Evolutionary conservation across 2,888 invertebrate genomes (phyloP).

Genomic region (Eulithis prunata): DNA sequence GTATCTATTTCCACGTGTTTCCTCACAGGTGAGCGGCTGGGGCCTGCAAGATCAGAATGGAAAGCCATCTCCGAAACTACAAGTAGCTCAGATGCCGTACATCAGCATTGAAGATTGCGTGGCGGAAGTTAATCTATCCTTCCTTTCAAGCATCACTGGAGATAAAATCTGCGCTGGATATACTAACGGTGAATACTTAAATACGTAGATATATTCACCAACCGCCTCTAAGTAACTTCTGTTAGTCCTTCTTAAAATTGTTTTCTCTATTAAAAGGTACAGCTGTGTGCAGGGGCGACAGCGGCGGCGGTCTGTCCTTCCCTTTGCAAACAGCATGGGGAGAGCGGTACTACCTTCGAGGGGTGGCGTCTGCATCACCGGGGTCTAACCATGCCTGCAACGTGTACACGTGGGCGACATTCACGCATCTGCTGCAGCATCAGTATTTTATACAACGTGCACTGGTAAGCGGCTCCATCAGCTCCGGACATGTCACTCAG

Average conservation of each 20-base stretch:
- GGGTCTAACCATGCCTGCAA: constrained; percentile 44
- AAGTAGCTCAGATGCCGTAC: constrained; percentile 53
- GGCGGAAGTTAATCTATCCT: constrained; percentile 38
- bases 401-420: constrained; percentile 43
- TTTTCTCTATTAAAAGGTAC: constrained; percentile 27
- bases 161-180: constrained; percentile 63
- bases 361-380: constrained; percentile 54
- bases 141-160: constrained; percentile 52
- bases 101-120: constrained; percentile 49
- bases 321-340: background rate
- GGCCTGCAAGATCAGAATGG: constrained; percentile 50
- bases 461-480: too few relatives aligned
- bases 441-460: constrained; percentile 41
- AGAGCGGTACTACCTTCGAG: constrained; percentile 54
- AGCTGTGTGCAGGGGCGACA: constrained; percentile 54
- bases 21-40: constrained; percentile 57
- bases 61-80: constrained; percentile 45
- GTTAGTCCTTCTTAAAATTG: too few relatives aligned
- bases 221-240: too few relatives aligned
- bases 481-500: too few relatives aligned
- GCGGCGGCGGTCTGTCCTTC: constrained; percentile 54
- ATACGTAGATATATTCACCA: background rate
- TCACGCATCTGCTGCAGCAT: constrained; percentile 47
- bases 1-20: background rate
- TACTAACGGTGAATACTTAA: constrained; percentile 2